A percentile compares a stretch with the other conserved stretches of the same genome.
phyloP scores from a whole-genome alignment of 2,888 invertebrate genomes.

The Pseudococcus jackbeardsleyi region DNA sequence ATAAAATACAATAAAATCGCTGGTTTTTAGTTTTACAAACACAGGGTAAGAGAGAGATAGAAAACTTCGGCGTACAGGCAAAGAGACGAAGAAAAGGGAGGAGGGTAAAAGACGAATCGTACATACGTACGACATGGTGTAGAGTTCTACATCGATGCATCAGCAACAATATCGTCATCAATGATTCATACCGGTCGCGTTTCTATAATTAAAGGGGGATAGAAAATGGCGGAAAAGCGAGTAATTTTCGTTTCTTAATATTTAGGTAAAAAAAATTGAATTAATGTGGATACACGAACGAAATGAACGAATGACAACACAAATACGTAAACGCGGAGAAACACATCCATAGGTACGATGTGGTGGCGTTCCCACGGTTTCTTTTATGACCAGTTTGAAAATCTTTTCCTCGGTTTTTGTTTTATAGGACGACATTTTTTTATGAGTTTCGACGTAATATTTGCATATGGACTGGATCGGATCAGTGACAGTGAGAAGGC shows the following conservation, averaged over 20 bases:
- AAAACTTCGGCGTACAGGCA: too few relatives aligned
- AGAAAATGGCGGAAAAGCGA: neutral
- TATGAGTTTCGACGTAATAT: constrained; percentile 57
- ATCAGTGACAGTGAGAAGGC: constrained; percentile 52
- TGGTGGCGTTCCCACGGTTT: constrained; percentile 40
- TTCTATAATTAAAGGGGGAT: neutral
- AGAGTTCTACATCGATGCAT: neutral
- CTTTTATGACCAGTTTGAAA: constrained; percentile 56
- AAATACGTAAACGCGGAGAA: neutral
- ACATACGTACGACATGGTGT: neutral
- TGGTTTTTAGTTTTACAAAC: neutral
- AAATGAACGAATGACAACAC: neutral
- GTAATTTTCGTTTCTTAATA: neutral
- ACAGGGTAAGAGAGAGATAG: neutral
- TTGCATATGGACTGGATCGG: constrained; percentile 52
- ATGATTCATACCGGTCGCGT: neutral
- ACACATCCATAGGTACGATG: neutral
- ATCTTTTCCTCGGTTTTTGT: constrained; percentile 43
- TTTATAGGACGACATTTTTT: constrained; percentile 55
- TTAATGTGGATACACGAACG: neutral
- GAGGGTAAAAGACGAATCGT: neutral
- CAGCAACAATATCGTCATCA: constrained; percentile 7
- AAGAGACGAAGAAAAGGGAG: neutral
- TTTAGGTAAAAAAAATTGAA: neutral
- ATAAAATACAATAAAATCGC: neutral